A percentile compares a stretch with the other conserved stretches of the same genome.
These are phyloP conservation scores for Cephus sareptanus DNA, from an alignment of 2,888 invertebrate species.

Conservation along the genomic window DNA sequence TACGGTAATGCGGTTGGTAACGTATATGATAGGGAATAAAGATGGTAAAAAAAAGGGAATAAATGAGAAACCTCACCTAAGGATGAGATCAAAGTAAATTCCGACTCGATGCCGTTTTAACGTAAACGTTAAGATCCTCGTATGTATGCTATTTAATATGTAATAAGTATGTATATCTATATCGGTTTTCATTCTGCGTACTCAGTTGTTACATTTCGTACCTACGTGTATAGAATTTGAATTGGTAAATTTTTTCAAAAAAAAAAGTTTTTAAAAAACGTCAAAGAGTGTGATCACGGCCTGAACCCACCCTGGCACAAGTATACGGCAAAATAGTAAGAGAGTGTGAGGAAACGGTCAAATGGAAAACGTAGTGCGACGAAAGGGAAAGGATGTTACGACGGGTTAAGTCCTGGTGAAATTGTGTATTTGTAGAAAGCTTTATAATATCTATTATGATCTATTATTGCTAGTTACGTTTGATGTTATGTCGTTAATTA, in stretches of 20 bases:
- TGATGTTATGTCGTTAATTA: conserved; percentile 57
- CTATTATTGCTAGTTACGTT: conserved; percentile 56
- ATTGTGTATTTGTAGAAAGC: conserved; percentile 57
- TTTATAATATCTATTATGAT: conserved; percentile 49
- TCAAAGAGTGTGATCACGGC: conserved; percentile 58
- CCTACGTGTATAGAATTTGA: conserved; percentile 20
- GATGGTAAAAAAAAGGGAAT: not conserved
- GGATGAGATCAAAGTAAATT: not conserved
- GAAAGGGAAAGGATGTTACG: conserved; percentile 9
- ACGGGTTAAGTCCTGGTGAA: conserved; percentile 9
- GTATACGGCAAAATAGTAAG: conserved; percentile 56
- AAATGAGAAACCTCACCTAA: not conserved
- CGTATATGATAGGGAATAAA: conserved; percentile 10
- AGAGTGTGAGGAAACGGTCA: not conserved
- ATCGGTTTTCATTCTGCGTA: not conserved
- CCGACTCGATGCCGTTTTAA: not conserved
- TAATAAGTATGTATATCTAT: not conserved
- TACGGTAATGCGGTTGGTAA: conserved; percentile 18
- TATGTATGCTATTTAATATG: not conserved
- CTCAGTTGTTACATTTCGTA: conserved; percentile 8
- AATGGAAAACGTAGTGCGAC: not conserved
- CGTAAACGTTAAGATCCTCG: not conserved
- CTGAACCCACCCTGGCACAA: conserved; percentile 55
- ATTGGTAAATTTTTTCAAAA: conserved; percentile 4
- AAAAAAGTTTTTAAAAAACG: conserved; percentile 34